Evolutionary conservation across 1,140 invertebrate genomes (phyloP), one percentile per base, ranked within the genome.

Genomic region (Pseudomyrmex pallidus): DNA sequence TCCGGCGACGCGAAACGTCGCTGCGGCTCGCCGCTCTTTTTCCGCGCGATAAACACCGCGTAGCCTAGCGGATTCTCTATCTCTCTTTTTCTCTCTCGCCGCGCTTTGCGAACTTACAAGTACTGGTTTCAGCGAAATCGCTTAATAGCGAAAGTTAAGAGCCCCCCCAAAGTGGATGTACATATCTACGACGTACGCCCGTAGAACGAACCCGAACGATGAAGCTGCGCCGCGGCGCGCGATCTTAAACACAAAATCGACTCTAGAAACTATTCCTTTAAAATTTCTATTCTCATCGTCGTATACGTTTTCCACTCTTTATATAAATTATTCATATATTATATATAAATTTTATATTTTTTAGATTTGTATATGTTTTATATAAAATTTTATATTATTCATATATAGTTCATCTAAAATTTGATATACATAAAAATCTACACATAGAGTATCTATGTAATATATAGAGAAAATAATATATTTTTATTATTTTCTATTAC

Each of bases 21-120:
- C 48, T 77, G 74, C 68, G 56, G 68, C 35, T 64, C 50, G n/a
- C 84, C 67, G 82, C 84, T 89, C 67, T 74, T 89, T 82, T 88
- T 84, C 78, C 82, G 67, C 67, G 86, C 72, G 59, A 72, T 80
- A 80, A 80, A 80, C 62, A 76, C 74, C 66, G 62, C 68, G 4
- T 35, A 68, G 48, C 72, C 52, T 59, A 44, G 25, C n/a, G 61
- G 20, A 44, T 52, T 67, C 57, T 86, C 85, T 77, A 67, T 84
- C 74, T 82, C 78, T 67, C 44, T 85, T 62, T 82, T 70, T 87
- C 67, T 85, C 73, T 78, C 72, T 59, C 78, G 22, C 22, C 44
- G 64, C 48, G 76, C 88, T 82, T 82, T 70, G 48, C 62, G 56
- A 82, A 68, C 64, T 80, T 44, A 70, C 76, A 72, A 80, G 76